These are phyloP conservation scores for Camponotus fellah DNA, from an alignment of 2,888 invertebrate species.

Conservation along the genomic window DNA sequence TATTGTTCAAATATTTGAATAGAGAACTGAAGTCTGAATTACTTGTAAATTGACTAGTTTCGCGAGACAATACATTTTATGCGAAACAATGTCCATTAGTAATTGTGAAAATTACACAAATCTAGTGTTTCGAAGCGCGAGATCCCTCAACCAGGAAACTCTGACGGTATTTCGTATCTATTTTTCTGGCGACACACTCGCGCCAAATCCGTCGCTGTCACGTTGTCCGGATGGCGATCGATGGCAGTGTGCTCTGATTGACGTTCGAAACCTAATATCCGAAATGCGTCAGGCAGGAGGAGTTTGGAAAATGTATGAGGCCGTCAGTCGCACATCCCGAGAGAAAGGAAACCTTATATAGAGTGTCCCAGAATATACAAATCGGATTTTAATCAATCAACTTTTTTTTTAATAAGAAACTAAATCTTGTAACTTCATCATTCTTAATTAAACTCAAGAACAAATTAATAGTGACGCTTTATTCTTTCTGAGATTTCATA, in stretches of 20 bases:
- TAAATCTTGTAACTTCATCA: neutral
- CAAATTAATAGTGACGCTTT: neutral
- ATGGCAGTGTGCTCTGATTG: conserved; percentile 75
- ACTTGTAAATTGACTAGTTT: neutral
- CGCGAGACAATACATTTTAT: neutral
- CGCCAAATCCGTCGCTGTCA: conserved; percentile 70
- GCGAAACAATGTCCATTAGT: neutral
- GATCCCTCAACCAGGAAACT: neutral
- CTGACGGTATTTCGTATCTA: conserved; percentile 22
- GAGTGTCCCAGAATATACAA: conserved; percentile 4
- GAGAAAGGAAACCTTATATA: conserved; percentile 47
- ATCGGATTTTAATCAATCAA: neutral
- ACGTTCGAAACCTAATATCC: conserved; percentile 78
- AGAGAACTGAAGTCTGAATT: neutral
- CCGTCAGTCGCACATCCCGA: conserved; percentile 48
- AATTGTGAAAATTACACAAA: conserved; percentile 2
- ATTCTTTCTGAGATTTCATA: neutral
- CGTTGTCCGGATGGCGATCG: conserved; percentile 65
- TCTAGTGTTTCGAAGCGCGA: neutral
- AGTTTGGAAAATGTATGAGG: conserved; percentile 61
- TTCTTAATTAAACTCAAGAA: neutral
- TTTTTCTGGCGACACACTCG: conserved; percentile 53
- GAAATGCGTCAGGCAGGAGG: conserved; percentile 66
- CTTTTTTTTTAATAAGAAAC: conserved; percentile 1
- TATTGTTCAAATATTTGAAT: conserved; percentile 2